Evolutionary conservation across 2,113 vertebrate genomes (phyloP), one percentile per base, ranked within the genome.

Genomic region (Nycticorax nycticorax): DNA sequence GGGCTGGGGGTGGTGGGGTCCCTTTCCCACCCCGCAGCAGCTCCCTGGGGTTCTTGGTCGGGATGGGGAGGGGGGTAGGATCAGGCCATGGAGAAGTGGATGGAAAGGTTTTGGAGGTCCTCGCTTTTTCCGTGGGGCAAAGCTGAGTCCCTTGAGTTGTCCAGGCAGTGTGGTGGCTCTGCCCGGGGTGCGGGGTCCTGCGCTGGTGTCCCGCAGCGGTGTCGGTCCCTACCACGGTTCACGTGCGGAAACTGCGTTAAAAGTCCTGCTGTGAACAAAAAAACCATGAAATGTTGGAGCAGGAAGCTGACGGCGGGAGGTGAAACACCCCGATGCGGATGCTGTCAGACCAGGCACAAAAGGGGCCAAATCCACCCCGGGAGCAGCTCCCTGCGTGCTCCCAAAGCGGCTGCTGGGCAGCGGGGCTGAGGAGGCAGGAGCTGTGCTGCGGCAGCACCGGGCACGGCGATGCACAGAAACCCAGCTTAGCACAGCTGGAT

Each of bases 121-220:
- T 59, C 4, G 1, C 6, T 62, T 47, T 56, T 26, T 37, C 35
- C 8, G 1, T 3, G 37, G 52, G 57, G 45, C 32, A 41, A 13
- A 74, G 17, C 59, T 16, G 83, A 87, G 30, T 23, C 39, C 43
- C 16, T 18, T 1, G 5, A 1, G 12, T 16, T 45, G 32, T 16
- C 33, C 1, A 3, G 39, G 53, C 0, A 1, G 17, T 7, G 59
- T 2, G 8, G 39, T 4, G 32, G 50, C 57, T 53, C 37, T 20
- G 57, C 37, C 16, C 0, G 12, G 57, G 2, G 6, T 2, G 4
- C 4, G 13, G 9, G 45, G 59, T 45, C 19, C 41, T 6, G 4
- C 1, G 3, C 28, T 4, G 5, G 14, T 8, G 50, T 21, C 50
- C 35, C 5, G 1, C 0, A 17, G 10, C 0, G 33, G 7, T 43